phyloP scores from a whole-genome alignment of 2,797 vertebrate species.

The Spinus pinus region DNA sequence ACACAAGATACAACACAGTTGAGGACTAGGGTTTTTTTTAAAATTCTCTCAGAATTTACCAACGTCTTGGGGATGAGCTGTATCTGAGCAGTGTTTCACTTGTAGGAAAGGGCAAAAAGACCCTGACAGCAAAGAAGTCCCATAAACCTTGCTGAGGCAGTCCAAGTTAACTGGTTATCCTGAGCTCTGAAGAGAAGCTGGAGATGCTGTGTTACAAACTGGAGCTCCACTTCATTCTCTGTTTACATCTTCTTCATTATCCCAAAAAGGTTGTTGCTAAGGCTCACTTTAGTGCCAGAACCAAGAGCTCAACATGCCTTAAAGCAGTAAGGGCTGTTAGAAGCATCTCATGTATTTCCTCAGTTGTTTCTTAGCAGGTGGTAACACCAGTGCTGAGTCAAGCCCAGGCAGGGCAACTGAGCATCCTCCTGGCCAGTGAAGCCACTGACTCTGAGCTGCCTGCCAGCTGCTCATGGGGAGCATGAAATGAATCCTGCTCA shows the following conservation, averaged over 20 bases:
- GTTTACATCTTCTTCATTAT: neutral
- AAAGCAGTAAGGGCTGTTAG: neutral
- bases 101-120: neutral
- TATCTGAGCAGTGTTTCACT: neutral
- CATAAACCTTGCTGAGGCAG: neutral
- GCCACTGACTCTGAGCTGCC: neutral
- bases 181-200: neutral
- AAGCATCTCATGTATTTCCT: neutral
- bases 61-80: neutral
- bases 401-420: neutral
- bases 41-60: neutral
- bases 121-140: neutral
- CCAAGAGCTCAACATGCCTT: neutral
- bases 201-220: neutral
- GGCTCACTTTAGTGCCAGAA: neutral
- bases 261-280: neutral
- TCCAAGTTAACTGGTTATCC: neutral
- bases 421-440: neutral
- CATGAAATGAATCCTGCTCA: neutral
- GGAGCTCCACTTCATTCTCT: neutral
- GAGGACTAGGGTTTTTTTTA: neutral
- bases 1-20: neutral
- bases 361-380: neutral
- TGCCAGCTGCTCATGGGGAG: neutral
- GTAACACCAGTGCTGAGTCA: neutral